These are phyloP conservation scores for Stenoptilia bipunctidactyla DNA, from an alignment of 2,888 invertebrate species.

Conservation along the genomic window DNA sequence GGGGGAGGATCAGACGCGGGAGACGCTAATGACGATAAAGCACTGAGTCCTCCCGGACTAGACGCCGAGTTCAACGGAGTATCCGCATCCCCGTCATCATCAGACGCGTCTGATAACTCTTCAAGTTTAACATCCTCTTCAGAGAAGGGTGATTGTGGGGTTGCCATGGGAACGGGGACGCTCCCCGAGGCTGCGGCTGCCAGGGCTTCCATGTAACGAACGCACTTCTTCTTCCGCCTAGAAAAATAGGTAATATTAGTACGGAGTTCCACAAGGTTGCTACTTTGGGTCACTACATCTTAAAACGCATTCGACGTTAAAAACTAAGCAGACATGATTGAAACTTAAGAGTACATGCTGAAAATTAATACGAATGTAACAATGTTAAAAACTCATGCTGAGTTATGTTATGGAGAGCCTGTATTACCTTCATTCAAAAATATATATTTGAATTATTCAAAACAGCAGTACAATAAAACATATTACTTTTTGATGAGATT, in stretches of 20 bases:
- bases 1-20: conserved; percentile 79
- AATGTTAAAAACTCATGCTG: too few species aligned
- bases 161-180: conserved; percentile 81
- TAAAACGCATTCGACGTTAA: too few species aligned
- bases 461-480: too few species aligned
- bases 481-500: too few species aligned
- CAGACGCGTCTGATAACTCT: conserved; percentile 76
- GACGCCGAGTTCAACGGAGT: conserved; percentile 61
- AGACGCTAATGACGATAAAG: conserved; percentile 76
- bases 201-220: conserved; percentile 93
- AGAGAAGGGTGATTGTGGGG: conserved; percentile 86
- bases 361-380: too few species aligned
- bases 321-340: too few species aligned
- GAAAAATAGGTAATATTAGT: conserved; percentile 22
- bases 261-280: too few species aligned
- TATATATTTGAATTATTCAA: too few species aligned
- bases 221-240: conserved; percentile 98
- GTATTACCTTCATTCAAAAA: too few species aligned
- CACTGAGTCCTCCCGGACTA: conserved; percentile 61
- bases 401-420: too few species aligned
- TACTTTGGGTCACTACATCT: too few species aligned
- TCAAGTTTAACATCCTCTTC: conserved; percentile 78
- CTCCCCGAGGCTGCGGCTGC: conserved; percentile 76
- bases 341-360: too few species aligned
- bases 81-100: conserved; percentile 68